Evolutionary conservation across 2,888 invertebrate genomes (phyloP), one percentile per base, ranked within the genome.

Genomic region (Synanthedon formicaeformis): DNA sequence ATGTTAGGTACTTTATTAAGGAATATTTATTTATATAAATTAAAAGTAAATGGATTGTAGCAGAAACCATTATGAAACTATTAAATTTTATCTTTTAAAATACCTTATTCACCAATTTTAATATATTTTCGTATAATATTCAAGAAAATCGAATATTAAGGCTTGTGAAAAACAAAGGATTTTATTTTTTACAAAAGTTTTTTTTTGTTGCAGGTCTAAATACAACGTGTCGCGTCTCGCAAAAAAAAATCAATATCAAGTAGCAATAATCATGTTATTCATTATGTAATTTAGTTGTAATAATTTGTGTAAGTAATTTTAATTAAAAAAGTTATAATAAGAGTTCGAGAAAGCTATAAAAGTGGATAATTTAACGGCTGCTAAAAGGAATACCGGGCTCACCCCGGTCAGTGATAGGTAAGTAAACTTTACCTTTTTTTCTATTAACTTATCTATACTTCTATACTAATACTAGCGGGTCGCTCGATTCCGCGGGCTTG

Each of bases 331-430:
- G 69, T 73, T 45, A 23, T 48, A 56, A 57, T 53, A 54, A 34
- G 18, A 63, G 69, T 73, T 45, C 50, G 14, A 50, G 40, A 62
- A 58, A 69, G 67, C 70, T 65, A 62, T 53, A 75, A 84, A 81
- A 79, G 84, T 85, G 85, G 85, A 83, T 75, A 75, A 83, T 58
- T 53, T 75, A 61, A 68, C 80, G 60, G 67, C 67, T 48, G 58
- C 69, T 53, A 79, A 76, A 64, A 71, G 74, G 56, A 74, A 60
- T 60, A 60, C 81, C 76, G 83, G 82, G 73, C 67, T 75, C 48
- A 75, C 73, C 76, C 81, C 85, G 78, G 83, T 81, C 54, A 75
- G 78, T 40, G 85, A 86, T 67, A 78, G 84, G 85, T 86, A 51
- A 75, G 76, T 62, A 23, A 23, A 23, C 23, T 23, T 23, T 23